These are phyloP conservation scores for Mystacides longicornis DNA, from an alignment of 2,888 invertebrate species.

Conservation along the genomic window DNA sequence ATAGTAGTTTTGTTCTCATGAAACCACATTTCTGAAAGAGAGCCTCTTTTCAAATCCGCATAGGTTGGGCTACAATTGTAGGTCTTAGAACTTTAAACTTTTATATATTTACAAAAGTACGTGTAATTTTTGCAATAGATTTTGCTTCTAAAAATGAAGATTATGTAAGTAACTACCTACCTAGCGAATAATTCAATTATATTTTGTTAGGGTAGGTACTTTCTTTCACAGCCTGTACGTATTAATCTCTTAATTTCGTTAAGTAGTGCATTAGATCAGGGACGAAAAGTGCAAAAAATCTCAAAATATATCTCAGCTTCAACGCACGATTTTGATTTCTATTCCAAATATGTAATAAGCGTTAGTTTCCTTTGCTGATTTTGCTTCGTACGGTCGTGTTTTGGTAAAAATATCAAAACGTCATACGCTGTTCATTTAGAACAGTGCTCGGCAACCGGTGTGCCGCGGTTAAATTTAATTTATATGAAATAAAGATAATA, in stretches of 20 bases:
- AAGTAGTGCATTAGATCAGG: slow-evolving; percentile 18
- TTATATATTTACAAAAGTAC: too few relatives aligned
- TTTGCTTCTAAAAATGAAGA: too few relatives aligned
- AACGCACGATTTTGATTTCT: neutral
- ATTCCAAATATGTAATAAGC: neutral
- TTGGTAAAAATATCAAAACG: neutral
- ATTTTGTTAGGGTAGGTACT: neutral
- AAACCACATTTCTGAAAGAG: too few relatives aligned
- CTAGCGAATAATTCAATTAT: neutral
- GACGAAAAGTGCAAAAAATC: slow-evolving; percentile 2
- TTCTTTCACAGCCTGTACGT: neutral
- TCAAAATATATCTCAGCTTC: neutral
- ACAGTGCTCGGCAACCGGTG: neutral
- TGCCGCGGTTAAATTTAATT: neutral
- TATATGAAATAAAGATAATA: too few relatives aligned
- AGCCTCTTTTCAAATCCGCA: too few relatives aligned
- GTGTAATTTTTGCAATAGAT: too few relatives aligned
- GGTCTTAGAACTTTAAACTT: too few relatives aligned
- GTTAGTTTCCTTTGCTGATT: neutral
- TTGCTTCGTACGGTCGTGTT: neutral
- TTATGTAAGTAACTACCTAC: too few relatives aligned
- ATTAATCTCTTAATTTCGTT: slow-evolving; percentile 16
- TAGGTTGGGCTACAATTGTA: too few relatives aligned
- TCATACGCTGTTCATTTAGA: slow-evolving; percentile 1
- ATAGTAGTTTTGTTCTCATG: too few relatives aligned